Percentiles rank a stretch among this genome's conserved stretches.
Conservation (phyloP, 1,140 invertebrate species). For the Plodia interpunctella region DNA sequence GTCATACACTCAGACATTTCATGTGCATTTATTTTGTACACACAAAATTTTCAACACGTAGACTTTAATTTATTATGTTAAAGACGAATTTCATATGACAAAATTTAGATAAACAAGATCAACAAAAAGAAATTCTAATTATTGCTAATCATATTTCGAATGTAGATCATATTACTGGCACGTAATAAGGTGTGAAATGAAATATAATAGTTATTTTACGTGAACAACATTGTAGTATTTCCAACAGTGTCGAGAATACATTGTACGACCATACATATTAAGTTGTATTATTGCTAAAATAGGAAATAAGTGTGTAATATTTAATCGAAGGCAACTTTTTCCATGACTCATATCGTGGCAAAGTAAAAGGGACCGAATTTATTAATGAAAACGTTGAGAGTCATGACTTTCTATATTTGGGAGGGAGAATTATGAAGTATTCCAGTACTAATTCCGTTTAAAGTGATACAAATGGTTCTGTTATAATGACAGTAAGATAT, state of each 20-base stretch:
- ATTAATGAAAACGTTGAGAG: neutral
- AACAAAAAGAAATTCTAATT: no score
- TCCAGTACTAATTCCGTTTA: neutral
- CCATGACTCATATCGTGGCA: neutral
- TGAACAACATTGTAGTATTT: no score
- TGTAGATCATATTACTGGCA: no score
- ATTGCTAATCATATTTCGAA: no score
- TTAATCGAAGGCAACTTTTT: neutral
- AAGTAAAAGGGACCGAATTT: neutral
- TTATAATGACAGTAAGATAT: neutral
- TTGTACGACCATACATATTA: neutral
- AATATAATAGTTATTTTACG: no score
- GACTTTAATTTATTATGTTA: neutral
- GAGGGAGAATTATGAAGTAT: neutral
- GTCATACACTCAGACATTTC: conserved; percentile 12
- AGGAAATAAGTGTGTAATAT: neutral
- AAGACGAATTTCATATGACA: neutral
- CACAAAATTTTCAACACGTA: neutral
- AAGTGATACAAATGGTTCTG: conserved; percentile 1
- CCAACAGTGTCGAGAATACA: no score
- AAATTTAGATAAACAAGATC: no score
- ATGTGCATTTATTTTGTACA: neutral
- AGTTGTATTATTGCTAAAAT: neutral
- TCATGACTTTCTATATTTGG: neutral
- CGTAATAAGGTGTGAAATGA: no score